A percentile compares a stretch with the other conserved stretches of the same genome.
Evolutionary conservation across 1,140 invertebrate species (phyloP).

Genomic region (Bombus pyrosoma): DNA sequence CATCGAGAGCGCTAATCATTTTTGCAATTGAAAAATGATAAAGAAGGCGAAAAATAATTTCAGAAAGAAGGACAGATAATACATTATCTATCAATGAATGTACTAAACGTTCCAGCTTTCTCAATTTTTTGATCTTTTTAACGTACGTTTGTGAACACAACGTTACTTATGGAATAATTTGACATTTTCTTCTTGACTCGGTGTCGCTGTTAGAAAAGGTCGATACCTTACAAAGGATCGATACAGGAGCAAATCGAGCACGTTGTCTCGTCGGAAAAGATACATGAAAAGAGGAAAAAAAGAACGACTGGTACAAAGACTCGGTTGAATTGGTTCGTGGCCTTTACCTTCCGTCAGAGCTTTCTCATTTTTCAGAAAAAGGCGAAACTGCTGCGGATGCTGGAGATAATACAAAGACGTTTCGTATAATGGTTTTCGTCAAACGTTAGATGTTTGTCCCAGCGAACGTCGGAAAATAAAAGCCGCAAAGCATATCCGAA

Average conservation of each 20-base stretch:
- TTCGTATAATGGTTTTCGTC: not conserved
- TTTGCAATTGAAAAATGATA: too few species aligned
- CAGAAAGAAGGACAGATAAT: too few species aligned
- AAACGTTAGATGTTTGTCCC: not conserved
- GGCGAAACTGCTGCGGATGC: not conserved
- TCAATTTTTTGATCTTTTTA: too few species aligned
- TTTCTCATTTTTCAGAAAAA: conserved; percentile 8
- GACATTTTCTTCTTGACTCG: not conserved
- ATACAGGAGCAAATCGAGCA: not conserved
- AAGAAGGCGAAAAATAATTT: too few species aligned
- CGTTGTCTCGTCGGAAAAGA: not conserved
- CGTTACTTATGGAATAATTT: not conserved
- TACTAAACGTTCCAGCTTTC: too few species aligned
- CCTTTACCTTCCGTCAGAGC: not conserved
- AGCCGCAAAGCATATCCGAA: not conserved
- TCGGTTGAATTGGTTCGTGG: not conserved
- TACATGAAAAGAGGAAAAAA: not conserved
- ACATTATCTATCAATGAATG: too few species aligned
- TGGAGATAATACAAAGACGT: not conserved
- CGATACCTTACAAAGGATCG: not conserved
- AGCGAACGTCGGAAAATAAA: not conserved
- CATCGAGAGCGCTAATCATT: too few species aligned
- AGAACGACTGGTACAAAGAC: not conserved
- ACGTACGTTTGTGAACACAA: too few species aligned
- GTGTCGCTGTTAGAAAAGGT: not conserved